Conservation (phyloP, 2,888 invertebrate species). For the Drosophila peninsularis region DNA sequence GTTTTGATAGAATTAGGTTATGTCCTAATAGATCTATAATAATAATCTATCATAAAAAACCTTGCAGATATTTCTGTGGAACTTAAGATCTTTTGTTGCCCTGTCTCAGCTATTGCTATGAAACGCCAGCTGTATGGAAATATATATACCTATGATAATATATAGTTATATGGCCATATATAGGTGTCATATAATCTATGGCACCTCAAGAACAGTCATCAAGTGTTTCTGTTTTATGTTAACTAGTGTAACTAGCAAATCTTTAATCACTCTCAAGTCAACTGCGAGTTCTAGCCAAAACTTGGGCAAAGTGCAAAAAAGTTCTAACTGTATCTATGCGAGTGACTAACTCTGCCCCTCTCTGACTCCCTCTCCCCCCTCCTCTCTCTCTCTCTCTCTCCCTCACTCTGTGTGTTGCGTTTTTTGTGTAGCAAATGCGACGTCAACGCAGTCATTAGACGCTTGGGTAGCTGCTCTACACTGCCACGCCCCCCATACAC, state of each 20-base stretch:
- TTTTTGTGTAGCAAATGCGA: slow-evolving; percentile 67
- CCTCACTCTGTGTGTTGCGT: slow-evolving; percentile 22
- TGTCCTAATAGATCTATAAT: no score
- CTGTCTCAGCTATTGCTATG: no score
- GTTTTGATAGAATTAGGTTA: no score
- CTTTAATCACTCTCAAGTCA: not conserved
- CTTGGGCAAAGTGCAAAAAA: slow-evolving; percentile 38
- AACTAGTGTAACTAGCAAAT: not conserved
- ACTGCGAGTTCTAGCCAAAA: not conserved
- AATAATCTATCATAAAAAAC: no score
- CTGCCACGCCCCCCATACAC: slow-evolving; percentile 7
- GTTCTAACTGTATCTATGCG: slow-evolving; percentile 2
- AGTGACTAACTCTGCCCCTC: not conserved
- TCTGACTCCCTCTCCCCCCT: no score
- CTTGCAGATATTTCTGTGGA: no score
- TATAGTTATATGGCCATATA: not conserved
- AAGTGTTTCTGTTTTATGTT: not conserved
- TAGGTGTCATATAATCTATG: not conserved
- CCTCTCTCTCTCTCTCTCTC: not conserved
- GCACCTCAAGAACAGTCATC: not conserved
- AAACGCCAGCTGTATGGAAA: no score
- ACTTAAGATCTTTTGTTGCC: no score
- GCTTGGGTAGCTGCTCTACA: slow-evolving; percentile 31
- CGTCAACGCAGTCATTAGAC: slow-evolving; percentile 77
- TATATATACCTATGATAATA: no score